Evolutionary conservation across 2,797 vertebrate species (phyloP).

Genomic region (Paratrypauchen microcephalus): DNA sequence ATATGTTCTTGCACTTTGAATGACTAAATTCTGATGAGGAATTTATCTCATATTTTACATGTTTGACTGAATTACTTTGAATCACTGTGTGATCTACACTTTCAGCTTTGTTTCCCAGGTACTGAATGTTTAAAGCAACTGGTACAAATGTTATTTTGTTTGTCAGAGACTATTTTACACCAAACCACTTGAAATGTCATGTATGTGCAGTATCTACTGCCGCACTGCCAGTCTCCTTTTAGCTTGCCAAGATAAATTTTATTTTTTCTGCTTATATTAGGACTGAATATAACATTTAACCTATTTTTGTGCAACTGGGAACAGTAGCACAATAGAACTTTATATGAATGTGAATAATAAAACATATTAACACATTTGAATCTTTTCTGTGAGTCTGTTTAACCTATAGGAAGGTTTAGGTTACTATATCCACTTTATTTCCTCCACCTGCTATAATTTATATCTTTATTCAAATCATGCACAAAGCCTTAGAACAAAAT

Average conservation of each 20-base stretch:
- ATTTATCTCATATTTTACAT: conserved; percentile 62
- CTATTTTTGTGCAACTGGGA: conserved; percentile 70
- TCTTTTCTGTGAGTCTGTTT: conserved; percentile 15
- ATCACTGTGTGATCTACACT: conserved; percentile 65
- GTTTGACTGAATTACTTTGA: conserved; percentile 61
- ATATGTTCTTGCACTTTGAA: conserved; percentile 85
- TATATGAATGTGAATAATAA: conserved; percentile 80
- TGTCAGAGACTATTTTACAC: conserved; percentile 80
- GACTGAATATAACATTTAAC: conserved; percentile 62
- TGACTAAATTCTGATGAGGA: conserved; percentile 80
- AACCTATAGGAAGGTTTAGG: too few relatives aligned
- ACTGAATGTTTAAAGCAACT: conserved; percentile 58
- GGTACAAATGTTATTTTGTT: conserved; percentile 80
- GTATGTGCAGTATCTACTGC: conserved; percentile 79
- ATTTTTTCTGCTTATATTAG: conserved; percentile 84
- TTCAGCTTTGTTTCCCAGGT: conserved; percentile 44
- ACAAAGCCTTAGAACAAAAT: conserved; percentile 90
- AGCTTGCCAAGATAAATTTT: conserved; percentile 91
- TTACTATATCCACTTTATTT: conserved; percentile 26
- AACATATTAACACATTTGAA: conserved; percentile 72
- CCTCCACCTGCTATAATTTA: conserved; percentile 52
- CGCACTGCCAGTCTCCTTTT: conserved; percentile 89
- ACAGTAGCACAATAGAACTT: conserved; percentile 61
- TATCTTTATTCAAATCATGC: conserved; percentile 83
- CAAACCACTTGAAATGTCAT: conserved; percentile 78